A percentile compares a stretch with the other conserved stretches of the same genome.
These are phyloP conservation scores for Anser cygnoides DNA, from an alignment of 2,113 vertebrate species.

Conservation along the genomic window DNA sequence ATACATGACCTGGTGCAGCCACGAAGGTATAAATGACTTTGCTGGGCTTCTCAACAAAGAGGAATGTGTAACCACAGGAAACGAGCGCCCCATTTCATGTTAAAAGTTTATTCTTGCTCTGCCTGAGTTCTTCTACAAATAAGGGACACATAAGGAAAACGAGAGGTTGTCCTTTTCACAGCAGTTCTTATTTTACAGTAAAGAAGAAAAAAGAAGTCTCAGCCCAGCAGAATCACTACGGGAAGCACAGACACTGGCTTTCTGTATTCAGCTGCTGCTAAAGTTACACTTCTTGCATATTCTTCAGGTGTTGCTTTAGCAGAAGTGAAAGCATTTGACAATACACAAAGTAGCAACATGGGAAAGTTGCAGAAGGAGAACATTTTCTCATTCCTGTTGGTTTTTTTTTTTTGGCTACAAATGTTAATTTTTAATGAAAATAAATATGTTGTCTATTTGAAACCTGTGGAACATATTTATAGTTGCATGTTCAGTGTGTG, in stretches of 20 bases:
- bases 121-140: background rate
- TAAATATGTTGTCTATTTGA: background rate
- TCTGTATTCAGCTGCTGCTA: background rate
- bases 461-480: background rate
- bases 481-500: background rate
- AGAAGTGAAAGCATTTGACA: background rate
- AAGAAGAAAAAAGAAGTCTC: background rate
- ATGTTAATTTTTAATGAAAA: background rate
- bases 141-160: background rate
- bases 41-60: slow-evolving; percentile 60
- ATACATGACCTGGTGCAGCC: slow-evolving; percentile 33
- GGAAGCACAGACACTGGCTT: background rate
- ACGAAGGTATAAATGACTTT: slow-evolving; percentile 51
- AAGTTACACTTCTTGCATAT: background rate
- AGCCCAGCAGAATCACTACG: background rate
- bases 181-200: background rate
- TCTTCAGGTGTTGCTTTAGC: background rate
- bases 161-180: background rate
- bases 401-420: background rate
- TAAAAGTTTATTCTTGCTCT: slow-evolving; percentile 42
- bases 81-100: slow-evolving; percentile 52
- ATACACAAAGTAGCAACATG: background rate
- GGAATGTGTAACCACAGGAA: slow-evolving; percentile 68
- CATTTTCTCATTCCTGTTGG: background rate
- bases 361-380: background rate